A percentile compares a stretch with the other conserved stretches of the same genome.
These are phyloP conservation scores for Cherax destructor DNA, from an alignment of 1,140 invertebrate species.

Conservation along the genomic window DNA sequence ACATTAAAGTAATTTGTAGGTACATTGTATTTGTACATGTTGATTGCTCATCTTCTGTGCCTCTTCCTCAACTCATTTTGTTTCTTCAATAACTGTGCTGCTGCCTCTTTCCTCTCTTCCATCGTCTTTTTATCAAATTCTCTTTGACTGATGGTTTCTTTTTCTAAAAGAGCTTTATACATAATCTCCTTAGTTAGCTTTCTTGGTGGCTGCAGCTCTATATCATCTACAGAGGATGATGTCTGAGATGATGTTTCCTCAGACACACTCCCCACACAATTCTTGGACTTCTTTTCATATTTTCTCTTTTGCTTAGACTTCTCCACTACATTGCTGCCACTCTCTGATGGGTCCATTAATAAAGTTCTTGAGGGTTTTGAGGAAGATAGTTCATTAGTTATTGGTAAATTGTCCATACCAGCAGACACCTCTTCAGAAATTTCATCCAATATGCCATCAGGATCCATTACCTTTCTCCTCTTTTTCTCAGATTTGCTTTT, in stretches of 20 bases:
- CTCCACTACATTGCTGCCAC: not conserved
- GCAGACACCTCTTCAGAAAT: not conserved
- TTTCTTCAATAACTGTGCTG: constrained; percentile 56
- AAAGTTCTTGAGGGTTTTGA: constrained; percentile 29
- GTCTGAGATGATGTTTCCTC: not conserved
- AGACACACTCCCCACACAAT: not conserved
- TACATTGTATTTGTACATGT: not conserved
- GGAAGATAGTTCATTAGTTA: not conserved
- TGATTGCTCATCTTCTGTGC: not conserved
- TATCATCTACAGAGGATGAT: not conserved
- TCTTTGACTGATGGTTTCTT: constrained; percentile 66
- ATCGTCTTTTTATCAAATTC: constrained; percentile 59
- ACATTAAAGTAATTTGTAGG: no score
- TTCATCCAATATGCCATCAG: not conserved
- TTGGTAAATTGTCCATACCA: not conserved
- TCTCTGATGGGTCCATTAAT: constrained; percentile 53
- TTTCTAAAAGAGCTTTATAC: constrained; percentile 62
- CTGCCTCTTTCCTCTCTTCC: constrained; percentile 56
- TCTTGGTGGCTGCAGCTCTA: constrained; percentile 22
- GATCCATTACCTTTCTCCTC: constrained; percentile 17
- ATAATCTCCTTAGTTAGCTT: constrained; percentile 62
- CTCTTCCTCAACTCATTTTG: constrained; percentile 17
- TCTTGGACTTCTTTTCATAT: constrained; percentile 14
- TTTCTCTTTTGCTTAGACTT: not conserved
- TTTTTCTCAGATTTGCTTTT: constrained; percentile 15